A percentile compares a stretch with the other conserved stretches of the same genome.
phyloP scores from a whole-genome alignment of 2,888 invertebrate genomes.

The Eupithecia abbreviata region DNA sequence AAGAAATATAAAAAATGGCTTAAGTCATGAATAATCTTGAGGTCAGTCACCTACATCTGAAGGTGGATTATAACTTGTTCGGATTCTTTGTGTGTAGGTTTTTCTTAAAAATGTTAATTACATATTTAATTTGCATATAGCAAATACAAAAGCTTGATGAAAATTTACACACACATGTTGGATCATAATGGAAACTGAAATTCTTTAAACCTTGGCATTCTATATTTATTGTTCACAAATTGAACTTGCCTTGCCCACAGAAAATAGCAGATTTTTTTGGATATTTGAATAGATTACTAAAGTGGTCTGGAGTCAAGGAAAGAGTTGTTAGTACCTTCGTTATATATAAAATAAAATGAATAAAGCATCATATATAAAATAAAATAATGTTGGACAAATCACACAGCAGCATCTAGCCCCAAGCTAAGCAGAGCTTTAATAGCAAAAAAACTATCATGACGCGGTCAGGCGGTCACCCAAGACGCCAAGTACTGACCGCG shows the following conservation, averaged over 20 bases:
- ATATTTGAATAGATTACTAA: not conserved
- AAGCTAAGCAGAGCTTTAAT: no score
- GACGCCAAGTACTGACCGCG: no score
- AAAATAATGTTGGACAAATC: no score
- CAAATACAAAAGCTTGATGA: not conserved
- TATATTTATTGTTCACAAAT: not conserved
- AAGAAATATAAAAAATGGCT: slow-evolving; percentile 38
- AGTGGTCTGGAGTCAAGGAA: not conserved
- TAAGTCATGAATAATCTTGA: slow-evolving; percentile 48
- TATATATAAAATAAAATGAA: no score
- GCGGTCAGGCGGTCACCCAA: no score
- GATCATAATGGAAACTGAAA: not conserved
- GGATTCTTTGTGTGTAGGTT: not conserved
- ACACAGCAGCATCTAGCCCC: no score
- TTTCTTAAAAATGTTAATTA: no score
- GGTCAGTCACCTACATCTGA: slow-evolving; percentile 51
- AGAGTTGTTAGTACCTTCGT: no score
- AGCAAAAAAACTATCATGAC: no score
- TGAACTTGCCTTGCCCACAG: slow-evolving; percentile 1
- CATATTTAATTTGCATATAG: no score
- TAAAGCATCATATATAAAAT: no score
- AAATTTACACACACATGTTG: not conserved
- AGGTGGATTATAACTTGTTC: not conserved
- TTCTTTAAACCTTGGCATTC: not conserved
- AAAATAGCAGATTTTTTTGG: not conserved